A percentile compares a stretch with the other conserved stretches of the same genome.
These are phyloP conservation scores for Colinus virginianus DNA, from an alignment of 2,113 vertebrate genomes.

Conservation along the genomic window DNA sequence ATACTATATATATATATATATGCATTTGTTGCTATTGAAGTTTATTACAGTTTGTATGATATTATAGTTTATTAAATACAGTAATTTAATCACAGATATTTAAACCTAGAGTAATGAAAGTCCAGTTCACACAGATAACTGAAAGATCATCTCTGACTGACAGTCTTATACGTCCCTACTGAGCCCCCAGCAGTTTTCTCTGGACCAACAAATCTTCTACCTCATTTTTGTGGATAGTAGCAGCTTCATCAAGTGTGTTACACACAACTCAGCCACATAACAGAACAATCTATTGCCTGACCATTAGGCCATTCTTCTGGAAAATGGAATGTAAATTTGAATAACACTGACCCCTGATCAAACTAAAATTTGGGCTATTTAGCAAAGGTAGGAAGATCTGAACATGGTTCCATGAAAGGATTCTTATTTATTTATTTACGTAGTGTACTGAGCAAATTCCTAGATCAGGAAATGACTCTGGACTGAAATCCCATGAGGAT, in stretches of 20 bases:
- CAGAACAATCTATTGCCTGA: not conserved
- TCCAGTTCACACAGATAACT: not conserved
- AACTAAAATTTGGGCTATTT: not conserved
- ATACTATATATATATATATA: no score
- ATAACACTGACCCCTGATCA: not conserved
- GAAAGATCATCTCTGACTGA: not conserved
- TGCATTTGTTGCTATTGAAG: not conserved
- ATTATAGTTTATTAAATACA: not conserved
- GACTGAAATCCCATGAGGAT: conserved; percentile 3
- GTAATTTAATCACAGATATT: not conserved
- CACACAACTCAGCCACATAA: not conserved
- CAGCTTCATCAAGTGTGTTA: not conserved
- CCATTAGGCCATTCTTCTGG: not conserved
- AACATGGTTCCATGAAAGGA: not conserved
- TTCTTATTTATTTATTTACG: not conserved
- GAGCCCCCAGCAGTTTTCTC: not conserved
- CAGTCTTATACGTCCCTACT: not conserved
- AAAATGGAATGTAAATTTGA: not conserved
- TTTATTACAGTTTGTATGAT: not conserved
- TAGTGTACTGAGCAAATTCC: not conserved
- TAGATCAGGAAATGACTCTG: not conserved
- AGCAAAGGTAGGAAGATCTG: not conserved
- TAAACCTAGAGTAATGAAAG: conserved; percentile 8
- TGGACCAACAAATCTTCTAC: not conserved
- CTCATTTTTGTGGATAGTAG: not conserved